Percentiles rank a stretch among this genome's conserved stretches.
Conservation (phyloP, 2,888 invertebrate species). For the Thymelicus sylvestris region DNA sequence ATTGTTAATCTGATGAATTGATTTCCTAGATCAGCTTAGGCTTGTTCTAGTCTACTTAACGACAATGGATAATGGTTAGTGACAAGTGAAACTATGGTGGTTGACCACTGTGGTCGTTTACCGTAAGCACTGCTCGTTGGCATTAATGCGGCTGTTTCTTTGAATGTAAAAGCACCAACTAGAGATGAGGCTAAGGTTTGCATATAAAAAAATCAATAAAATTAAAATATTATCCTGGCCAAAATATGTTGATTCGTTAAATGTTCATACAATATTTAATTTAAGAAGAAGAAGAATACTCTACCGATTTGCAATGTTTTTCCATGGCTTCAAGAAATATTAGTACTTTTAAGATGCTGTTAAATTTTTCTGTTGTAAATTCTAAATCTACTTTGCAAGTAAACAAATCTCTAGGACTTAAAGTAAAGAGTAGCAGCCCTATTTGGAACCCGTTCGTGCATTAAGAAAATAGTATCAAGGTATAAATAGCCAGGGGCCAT, state of each 20-base stretch:
- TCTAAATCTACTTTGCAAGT: too few relatives aligned
- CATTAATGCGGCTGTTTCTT: slow-evolving; percentile 40
- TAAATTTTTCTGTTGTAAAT: too few relatives aligned
- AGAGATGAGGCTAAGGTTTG: slow-evolving; percentile 32
- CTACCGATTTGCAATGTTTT: background rate
- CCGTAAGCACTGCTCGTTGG: slow-evolving; percentile 28
- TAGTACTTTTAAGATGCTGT: too few relatives aligned
- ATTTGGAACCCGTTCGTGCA: slow-evolving; percentile 23
- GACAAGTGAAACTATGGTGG: slow-evolving; percentile 13
- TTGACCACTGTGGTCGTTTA: slow-evolving; percentile 29
- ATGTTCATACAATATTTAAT: background rate
- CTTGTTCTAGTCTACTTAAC: background rate
- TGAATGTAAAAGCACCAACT: slow-evolving; percentile 36
- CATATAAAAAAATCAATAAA: too few relatives aligned
- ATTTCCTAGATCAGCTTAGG: too few relatives aligned
- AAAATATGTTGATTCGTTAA: too few relatives aligned
- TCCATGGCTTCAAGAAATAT: too few relatives aligned
- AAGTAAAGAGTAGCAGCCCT: slow-evolving; percentile 15
- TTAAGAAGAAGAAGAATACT: background rate
- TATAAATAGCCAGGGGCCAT: slow-evolving; percentile 31
- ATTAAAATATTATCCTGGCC: too few relatives aligned
- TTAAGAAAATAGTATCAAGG: slow-evolving; percentile 36
- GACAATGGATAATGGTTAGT: slow-evolving; percentile 13
- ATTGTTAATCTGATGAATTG: too few relatives aligned
- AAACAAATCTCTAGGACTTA: background rate